Base-by-base conservation (phyloP, 2,797 vertebrate genomes). In the Catharus ustulatus region DNA sequence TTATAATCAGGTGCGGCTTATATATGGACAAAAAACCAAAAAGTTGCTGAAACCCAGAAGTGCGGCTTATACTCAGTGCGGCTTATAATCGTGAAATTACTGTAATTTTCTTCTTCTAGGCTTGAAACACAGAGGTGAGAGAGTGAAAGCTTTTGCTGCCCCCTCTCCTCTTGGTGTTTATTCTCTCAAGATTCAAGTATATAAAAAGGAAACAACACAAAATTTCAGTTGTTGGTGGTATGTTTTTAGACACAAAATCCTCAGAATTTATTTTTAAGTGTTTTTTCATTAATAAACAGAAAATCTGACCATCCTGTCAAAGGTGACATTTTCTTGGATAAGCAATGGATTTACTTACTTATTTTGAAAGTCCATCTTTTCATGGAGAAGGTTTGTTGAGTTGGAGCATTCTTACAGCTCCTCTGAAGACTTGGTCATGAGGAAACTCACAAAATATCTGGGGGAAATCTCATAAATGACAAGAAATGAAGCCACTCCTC, bases 381-480 rank as follows among this genome's bases (percentile, higher is more conserved):
- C 42, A 64, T 45, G 48, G 88, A 73, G 49, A 19, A 78, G 57
- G 40, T 63, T 84, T 92, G 40, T 74, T 67, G 79, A 87, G 59
- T 86, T 32, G 36, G 46, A 93, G 80, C n/a, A 40, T 29, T 90
- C 76, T 87, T 84, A 79, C 16, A 85, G 32, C 38, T 85, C 29
- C 69, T 84, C 57, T 79, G 58, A 84, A 93, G 57, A 48, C 34
- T 57, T 87, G 78, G 43, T 85, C 87, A 76, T 86, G 79, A 89
- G 69, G 79, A 91, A 96, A 78, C 40, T 9, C 8, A 87, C n/a
- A 67, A 76, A 96, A 91, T 55, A 24, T 74, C 58, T 18, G 23
- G 68, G 26, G 71, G 11, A 6, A 72, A 74, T 84, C 80, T 85
- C 42, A 89, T 78, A 93, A 93, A 64, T 74, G 86, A 57, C 61